Evolutionary conservation across 1,140 invertebrate species (phyloP).

Genomic region (Plectus sambesii): DNA sequence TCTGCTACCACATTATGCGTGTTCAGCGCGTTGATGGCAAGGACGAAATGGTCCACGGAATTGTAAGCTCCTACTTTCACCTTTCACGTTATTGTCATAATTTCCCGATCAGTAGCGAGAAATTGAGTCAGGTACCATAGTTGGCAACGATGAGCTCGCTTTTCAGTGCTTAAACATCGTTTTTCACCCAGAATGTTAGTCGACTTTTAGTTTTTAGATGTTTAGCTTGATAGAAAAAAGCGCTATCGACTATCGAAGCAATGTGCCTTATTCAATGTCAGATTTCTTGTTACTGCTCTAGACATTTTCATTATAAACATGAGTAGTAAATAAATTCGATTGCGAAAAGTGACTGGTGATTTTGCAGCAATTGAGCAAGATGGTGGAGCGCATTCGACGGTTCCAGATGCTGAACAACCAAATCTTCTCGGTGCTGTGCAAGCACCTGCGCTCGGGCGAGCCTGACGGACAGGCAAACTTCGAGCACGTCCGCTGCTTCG

Average conservation of each 20-base stretch:
- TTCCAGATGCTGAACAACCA: conserved; percentile 97
- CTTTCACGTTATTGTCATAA: too few relatives aligned
- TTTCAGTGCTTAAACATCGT: too few relatives aligned
- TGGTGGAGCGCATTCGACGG: conserved; percentile 90
- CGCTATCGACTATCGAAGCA: too few relatives aligned
- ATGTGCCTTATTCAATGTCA: too few relatives aligned
- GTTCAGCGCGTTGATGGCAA: conserved; percentile 87
- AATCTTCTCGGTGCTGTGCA: conserved; percentile 91
- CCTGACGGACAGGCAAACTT: conserved; percentile 57
- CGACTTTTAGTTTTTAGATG: too few relatives aligned
- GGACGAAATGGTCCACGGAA: conserved; percentile 85
- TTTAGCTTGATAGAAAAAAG: conserved; percentile 9
- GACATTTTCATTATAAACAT: neutral
- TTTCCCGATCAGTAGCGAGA: too few relatives aligned
- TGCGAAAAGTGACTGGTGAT: conserved; percentile 1
- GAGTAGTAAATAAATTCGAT: conserved; percentile 3
- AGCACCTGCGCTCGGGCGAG: conserved; percentile 73
- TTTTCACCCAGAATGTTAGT: too few relatives aligned
- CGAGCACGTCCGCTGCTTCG: conserved; percentile 91
- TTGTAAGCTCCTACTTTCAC: too few relatives aligned
- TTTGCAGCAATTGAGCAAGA: conserved; percentile 73
- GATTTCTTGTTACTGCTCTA: too few relatives aligned
- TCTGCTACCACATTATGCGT: conserved; percentile 92
- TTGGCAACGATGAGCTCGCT: too few relatives aligned
- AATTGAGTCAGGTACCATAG: too few relatives aligned